These are phyloP conservation scores for Nematopogon swammerdamellus DNA, from an alignment of 2,888 invertebrate genomes.

Conservation along the genomic window DNA sequence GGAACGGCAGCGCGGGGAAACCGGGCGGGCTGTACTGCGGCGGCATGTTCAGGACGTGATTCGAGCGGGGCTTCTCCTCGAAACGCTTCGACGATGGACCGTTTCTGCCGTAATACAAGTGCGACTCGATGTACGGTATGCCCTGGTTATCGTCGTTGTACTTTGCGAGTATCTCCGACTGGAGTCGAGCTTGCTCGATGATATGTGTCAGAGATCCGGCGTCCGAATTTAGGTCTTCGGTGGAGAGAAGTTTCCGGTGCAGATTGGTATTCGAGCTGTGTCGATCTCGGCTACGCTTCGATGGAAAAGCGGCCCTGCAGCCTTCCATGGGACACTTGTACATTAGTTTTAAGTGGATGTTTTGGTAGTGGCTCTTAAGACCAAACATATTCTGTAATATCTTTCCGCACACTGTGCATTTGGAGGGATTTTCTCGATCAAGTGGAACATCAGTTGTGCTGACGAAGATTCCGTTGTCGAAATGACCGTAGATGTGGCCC, in stretches of 20 bases:
- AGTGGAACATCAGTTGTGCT: slow-evolving; percentile 80
- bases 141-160: slow-evolving; percentile 70
- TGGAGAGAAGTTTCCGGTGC: slow-evolving; percentile 84
- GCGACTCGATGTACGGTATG: slow-evolving; percentile 55
- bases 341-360: slow-evolving; percentile 92
- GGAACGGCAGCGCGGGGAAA: slow-evolving; percentile 28
- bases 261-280: slow-evolving; percentile 90
- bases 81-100: slow-evolving; percentile 17
- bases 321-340: slow-evolving; percentile 94
- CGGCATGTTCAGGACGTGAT: slow-evolving; percentile 21
- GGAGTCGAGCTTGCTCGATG: slow-evolving; percentile 61
- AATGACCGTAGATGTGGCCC: slow-evolving; percentile 67
- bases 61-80: slow-evolving; percentile 27
- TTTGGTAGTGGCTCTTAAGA: slow-evolving; percentile 93
- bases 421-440: slow-evolving; percentile 87
- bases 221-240: slow-evolving; percentile 48
- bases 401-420: slow-evolving; percentile 90
- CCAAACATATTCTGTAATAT: slow-evolving; percentile 91
- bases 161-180: slow-evolving; percentile 75
- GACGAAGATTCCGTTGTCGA: slow-evolving; percentile 71
- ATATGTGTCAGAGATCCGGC: slow-evolving; percentile 42
- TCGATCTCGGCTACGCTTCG: slow-evolving; percentile 87
- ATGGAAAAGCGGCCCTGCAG: slow-evolving; percentile 92
- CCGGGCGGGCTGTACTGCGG: slow-evolving; percentile 32
- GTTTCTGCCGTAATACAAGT: slow-evolving; percentile 36